A percentile compares a stretch with the other conserved stretches of the same genome.
Conservation (phyloP, 2,797 vertebrate species). For the Halcyon chelicuti region DNA sequence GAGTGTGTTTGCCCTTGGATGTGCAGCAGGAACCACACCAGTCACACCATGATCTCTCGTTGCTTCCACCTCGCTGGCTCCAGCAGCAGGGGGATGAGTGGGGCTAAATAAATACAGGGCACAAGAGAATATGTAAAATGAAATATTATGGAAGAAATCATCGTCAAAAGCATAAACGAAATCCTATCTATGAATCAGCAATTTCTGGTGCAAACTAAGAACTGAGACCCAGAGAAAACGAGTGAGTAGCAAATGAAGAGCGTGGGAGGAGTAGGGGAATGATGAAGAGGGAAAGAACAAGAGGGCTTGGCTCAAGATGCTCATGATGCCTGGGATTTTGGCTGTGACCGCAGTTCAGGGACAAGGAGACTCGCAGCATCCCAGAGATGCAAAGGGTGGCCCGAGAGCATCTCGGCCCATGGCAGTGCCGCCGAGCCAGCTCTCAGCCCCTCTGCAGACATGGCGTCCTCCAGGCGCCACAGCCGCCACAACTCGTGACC, state of each 20-base stretch:
- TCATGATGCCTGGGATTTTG: fast-evolving
- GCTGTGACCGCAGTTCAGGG: fast-evolving
- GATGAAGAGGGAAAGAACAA: no score
- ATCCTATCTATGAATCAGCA: neutral
- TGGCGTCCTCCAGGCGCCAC: fast-evolving
- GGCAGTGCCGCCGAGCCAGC: fast-evolving
- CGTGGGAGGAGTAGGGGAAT: neutral
- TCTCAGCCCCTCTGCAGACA: neutral
- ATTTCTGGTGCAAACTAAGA: neutral
- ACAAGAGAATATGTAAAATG: neutral
- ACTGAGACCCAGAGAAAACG: neutral
- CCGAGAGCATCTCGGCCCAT: neutral
- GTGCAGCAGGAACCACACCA: fast-evolving
- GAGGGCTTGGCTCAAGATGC: neutral
- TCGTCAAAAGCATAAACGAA: neutral
- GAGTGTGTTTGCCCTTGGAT: neutral
- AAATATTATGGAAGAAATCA: neutral
- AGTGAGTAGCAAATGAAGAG: neutral
- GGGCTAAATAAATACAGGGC: neutral
- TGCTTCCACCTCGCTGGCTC: neutral
- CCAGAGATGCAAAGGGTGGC: fast-evolving
- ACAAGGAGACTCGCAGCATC: neutral
- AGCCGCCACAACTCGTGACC: neutral
- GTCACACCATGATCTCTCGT: neutral
- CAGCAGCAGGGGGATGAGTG: fast-evolving